Evolutionary conservation across 2,113 vertebrate species (phyloP).

Genomic region (Petaurus breviceps): DNA sequence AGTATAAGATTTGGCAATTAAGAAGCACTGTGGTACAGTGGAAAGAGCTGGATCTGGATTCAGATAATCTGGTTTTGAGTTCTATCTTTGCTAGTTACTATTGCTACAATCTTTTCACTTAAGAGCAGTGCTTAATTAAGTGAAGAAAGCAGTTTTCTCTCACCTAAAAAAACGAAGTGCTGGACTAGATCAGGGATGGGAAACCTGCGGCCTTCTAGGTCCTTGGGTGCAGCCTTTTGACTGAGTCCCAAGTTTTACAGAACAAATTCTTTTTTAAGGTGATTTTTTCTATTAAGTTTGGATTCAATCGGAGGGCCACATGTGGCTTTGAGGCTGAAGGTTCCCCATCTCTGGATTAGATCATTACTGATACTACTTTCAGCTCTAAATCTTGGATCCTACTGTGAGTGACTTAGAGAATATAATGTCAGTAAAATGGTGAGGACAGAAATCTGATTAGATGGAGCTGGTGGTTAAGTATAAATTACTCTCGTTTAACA

Average conservation of each 20-base stretch:
- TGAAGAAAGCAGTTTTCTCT: neutral
- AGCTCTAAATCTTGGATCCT: neutral
- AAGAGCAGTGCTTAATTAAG: neutral
- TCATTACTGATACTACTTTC: neutral
- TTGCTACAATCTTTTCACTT: neutral
- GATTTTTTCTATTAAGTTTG: too few species aligned
- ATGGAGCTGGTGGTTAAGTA: too few species aligned
- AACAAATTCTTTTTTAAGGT: too few species aligned
- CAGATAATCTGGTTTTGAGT: neutral
- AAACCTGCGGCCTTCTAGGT: too few species aligned
- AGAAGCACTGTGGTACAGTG: neutral
- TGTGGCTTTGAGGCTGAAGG: too few species aligned
- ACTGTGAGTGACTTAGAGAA: neutral
- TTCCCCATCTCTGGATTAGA: too few species aligned
- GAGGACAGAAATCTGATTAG: neutral
- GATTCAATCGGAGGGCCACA: too few species aligned
- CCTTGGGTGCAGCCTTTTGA: too few species aligned
- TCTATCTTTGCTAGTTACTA: neutral
- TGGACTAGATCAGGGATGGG: neutral
- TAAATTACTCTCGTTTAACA: too few species aligned
- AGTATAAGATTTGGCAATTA: neutral
- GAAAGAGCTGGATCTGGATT: neutral
- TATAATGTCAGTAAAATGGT: neutral
- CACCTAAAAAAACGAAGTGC: neutral
- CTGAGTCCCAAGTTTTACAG: too few species aligned